Percentiles rank a stretch among this genome's conserved stretches.
Evolutionary conservation across 2,888 invertebrate genomes (phyloP).

Genomic region (Hyppa rectilinea): DNA sequence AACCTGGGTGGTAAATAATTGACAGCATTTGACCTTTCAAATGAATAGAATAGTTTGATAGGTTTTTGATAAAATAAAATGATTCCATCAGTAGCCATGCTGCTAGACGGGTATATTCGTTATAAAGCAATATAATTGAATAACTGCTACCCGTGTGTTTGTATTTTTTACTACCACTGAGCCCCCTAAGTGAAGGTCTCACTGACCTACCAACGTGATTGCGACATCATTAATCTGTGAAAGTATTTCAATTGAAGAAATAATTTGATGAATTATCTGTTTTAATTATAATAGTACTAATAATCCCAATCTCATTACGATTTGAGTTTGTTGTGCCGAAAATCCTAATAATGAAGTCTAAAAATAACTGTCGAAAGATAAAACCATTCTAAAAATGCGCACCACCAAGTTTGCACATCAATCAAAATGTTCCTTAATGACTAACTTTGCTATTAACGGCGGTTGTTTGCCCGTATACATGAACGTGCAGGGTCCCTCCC

Average conservation of each 20-base stretch:
- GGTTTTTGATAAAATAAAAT: too few relatives aligned
- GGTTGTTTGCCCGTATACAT: slow-evolving; percentile 60
- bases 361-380: slow-evolving; percentile 1
- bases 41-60: too few relatives aligned
- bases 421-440: slow-evolving; percentile 58
- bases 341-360: neutral
- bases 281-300: neutral
- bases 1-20: too few relatives aligned
- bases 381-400: slow-evolving; percentile 29
- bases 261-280: neutral
- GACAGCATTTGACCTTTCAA: too few relatives aligned
- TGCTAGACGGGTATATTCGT: too few relatives aligned
- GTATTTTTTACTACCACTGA: too few relatives aligned
- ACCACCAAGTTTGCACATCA: slow-evolving; percentile 47
- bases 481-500: slow-evolving; percentile 62
- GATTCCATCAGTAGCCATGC: too few relatives aligned
- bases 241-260: neutral
- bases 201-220: neutral
- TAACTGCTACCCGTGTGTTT: too few relatives aligned
- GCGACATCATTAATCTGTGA: neutral
- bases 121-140: too few relatives aligned
- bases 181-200: too few relatives aligned
- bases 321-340: neutral
- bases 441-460: slow-evolving; percentile 63
- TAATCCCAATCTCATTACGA: neutral